phyloP scores from a whole-genome alignment of 2,888 invertebrate genomes.

The Melikaiella ostensackeni region DNA sequence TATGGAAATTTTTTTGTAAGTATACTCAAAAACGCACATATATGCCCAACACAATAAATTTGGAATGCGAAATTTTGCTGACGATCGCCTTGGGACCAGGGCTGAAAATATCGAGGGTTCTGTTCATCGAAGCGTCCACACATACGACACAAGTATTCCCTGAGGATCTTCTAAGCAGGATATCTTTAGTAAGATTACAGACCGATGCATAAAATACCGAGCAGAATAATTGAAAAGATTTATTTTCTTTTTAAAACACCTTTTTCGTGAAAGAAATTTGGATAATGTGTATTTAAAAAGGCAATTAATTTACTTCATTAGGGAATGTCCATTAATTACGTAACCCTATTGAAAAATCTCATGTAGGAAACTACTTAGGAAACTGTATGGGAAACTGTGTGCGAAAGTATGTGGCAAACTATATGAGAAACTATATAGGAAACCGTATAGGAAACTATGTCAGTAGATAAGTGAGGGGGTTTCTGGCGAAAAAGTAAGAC shows the following conservation, averaged over 20 bases:
- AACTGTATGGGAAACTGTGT: too few species aligned
- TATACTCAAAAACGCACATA: constrained; percentile 52
- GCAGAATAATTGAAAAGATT: constrained; percentile 71
- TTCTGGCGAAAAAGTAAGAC: too few species aligned
- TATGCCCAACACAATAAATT: constrained; percentile 62
- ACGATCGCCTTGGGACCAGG: constrained; percentile 71
- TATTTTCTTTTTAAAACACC: constrained; percentile 56
- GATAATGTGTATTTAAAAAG: neutral
- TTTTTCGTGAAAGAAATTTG: neutral
- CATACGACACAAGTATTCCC: constrained; percentile 67
- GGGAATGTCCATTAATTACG: too few species aligned
- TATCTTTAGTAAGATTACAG: constrained; percentile 67
- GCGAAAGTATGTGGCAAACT: too few species aligned
- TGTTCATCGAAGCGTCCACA: constrained; percentile 70
- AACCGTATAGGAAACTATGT: too few species aligned
- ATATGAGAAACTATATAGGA: too few species aligned
- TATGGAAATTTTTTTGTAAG: too few species aligned
- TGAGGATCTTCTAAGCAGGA: constrained; percentile 65
- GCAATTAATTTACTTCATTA: too few species aligned
- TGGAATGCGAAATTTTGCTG: constrained; percentile 73
- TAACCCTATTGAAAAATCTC: too few species aligned
- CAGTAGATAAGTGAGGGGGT: too few species aligned
- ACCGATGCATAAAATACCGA: constrained; percentile 60
- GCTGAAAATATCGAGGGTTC: constrained; percentile 68
- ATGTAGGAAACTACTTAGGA: too few species aligned